Conservation (phyloP, 2,797 vertebrate genomes). For the Enteromius argenteus region DNA sequence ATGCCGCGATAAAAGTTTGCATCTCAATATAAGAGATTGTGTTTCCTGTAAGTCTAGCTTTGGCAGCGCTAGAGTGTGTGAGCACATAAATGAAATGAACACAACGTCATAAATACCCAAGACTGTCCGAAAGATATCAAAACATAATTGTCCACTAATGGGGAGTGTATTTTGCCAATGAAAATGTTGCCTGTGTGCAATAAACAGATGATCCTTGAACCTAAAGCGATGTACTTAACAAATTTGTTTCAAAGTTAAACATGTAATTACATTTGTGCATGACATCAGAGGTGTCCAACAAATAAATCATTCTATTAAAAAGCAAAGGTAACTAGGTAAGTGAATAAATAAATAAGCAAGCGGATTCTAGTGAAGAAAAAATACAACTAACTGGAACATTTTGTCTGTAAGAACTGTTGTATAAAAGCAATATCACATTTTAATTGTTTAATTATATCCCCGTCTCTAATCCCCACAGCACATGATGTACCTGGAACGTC, state of each 20-base stretch:
- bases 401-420: neutral
- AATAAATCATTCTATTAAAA: slow-evolving; percentile 15
- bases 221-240: slow-evolving; percentile 49
- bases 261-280: slow-evolving; percentile 28
- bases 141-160: slow-evolving; percentile 75
- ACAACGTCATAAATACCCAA: slow-evolving; percentile 65
- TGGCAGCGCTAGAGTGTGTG: slow-evolving; percentile 39
- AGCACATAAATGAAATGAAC: slow-evolving; percentile 68
- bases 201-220: slow-evolving; percentile 68
- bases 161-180: slow-evolving; percentile 68
- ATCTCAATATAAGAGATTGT: slow-evolving; percentile 72
- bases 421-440: neutral
- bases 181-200: slow-evolving; percentile 52
- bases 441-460: slow-evolving; percentile 22
- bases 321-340: neutral
- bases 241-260: slow-evolving; percentile 50
- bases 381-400: neutral
- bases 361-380: neutral
- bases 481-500: slow-evolving; percentile 88
- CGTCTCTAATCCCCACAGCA: slow-evolving; percentile 33
- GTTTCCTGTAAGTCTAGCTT: slow-evolving; percentile 61
- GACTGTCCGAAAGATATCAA: slow-evolving; percentile 72
- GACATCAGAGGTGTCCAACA: slow-evolving; percentile 13
- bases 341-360: neutral
- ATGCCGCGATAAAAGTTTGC: slow-evolving; percentile 73